phyloP scores from a whole-genome alignment of 2,113 vertebrate species.

The Sisor rabdophorus region DNA sequence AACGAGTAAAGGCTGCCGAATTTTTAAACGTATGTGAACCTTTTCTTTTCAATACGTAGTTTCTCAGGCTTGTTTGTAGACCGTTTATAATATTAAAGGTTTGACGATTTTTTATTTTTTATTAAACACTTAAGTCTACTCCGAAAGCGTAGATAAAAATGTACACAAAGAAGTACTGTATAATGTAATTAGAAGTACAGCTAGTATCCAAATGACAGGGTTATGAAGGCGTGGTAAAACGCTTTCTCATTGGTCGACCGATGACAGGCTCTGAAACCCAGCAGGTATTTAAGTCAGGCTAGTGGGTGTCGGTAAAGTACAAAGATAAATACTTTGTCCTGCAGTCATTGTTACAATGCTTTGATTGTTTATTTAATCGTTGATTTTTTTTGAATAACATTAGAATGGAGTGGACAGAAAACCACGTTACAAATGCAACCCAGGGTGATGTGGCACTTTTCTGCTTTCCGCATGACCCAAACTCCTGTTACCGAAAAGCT shows the following conservation, averaged over 20 bases:
- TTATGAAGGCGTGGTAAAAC: constrained; percentile 22
- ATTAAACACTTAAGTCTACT: too few species aligned
- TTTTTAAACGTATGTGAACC: too few species aligned
- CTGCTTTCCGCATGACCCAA: constrained; percentile 25
- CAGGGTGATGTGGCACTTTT: constrained; percentile 3
- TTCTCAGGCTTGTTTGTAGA: too few species aligned
- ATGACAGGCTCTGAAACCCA: background rate
- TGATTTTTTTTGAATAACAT: background rate
- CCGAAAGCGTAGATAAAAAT: too few species aligned
- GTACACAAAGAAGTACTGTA: too few species aligned
- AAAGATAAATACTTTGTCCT: background rate
- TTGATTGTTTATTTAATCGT: background rate
- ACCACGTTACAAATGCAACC: constrained; percentile 17
- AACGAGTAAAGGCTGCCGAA: too few species aligned
- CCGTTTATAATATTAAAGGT: too few species aligned
- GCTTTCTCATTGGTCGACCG: background rate
- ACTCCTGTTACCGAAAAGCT: background rate
- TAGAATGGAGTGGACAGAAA: background rate
- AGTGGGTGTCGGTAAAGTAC: background rate
- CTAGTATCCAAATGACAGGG: background rate
- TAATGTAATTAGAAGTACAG: background rate
- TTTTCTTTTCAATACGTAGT: too few species aligned
- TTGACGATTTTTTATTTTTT: too few species aligned
- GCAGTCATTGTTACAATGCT: background rate
- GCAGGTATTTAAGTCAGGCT: constrained; percentile 19